These are phyloP conservation scores for Cetonia aurata DNA, from an alignment of 2,888 invertebrate species.

Conservation along the genomic window DNA sequence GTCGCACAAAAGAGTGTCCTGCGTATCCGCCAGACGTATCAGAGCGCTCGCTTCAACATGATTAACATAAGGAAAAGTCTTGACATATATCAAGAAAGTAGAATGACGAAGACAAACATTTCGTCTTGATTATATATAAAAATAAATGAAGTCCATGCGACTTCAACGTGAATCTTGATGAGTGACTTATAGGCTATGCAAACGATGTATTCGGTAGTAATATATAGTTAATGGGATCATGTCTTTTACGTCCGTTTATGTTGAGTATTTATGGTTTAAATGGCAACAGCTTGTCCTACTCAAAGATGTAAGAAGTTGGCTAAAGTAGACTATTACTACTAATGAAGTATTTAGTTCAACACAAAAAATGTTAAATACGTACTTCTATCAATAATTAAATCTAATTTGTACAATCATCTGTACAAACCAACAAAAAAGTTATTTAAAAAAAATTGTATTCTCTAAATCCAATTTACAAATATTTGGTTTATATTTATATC, in stretches of 20 bases:
- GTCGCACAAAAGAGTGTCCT: conserved; percentile 21
- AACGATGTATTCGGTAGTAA: neutral
- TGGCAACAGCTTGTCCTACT: too few relatives aligned
- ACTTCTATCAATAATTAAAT: too few relatives aligned
- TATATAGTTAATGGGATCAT: too few relatives aligned
- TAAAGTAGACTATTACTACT: neutral
- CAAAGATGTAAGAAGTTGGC: too few relatives aligned
- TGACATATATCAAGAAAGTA: conserved; percentile 23
- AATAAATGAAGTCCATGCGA: conserved; percentile 30
- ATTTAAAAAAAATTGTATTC: too few relatives aligned
- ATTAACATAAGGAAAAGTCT: conserved; percentile 36
- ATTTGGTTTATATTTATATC: too few relatives aligned
- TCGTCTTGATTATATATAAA: conserved; percentile 20
- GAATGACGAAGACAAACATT: conserved; percentile 29
- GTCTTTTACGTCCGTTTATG: too few relatives aligned
- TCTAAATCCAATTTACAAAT: too few relatives aligned
- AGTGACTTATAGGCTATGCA: conserved; percentile 9
- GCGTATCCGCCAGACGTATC: conserved; percentile 23
- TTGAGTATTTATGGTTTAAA: too few relatives aligned
- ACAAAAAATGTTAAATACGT: conserved; percentile 29
- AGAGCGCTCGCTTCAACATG: conserved; percentile 18
- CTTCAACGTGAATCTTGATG: conserved; percentile 19
- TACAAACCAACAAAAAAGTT: too few relatives aligned
- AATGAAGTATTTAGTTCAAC: conserved; percentile 35
- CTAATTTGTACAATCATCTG: too few relatives aligned